Conservation (phyloP, 2,888 invertebrate species). For the Eucriotettix oculatus region DNA sequence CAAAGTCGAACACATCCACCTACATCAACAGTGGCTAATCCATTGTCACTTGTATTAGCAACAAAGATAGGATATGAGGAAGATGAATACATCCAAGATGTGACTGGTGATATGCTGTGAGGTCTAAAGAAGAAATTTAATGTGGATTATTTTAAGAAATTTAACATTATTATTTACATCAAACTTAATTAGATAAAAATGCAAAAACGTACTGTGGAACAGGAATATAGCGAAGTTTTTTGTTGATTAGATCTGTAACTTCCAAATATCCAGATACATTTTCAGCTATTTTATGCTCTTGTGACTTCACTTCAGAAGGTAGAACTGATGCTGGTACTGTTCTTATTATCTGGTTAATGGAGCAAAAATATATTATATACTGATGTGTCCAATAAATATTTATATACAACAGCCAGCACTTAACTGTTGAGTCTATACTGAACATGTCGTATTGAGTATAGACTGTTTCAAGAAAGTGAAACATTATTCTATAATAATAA, state of each 20-base stretch:
- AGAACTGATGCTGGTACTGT: slow-evolving; percentile 17
- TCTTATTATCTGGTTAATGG: slow-evolving; percentile 15
- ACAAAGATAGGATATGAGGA: slow-evolving; percentile 27
- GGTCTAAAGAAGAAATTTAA: slow-evolving; percentile 16
- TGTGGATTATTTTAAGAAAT: background rate
- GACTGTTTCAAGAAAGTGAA: too few species aligned
- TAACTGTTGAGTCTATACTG: too few species aligned
- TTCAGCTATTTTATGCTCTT: slow-evolving; percentile 3
- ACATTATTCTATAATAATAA: too few species aligned
- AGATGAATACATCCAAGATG: slow-evolving; percentile 28
- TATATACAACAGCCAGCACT: too few species aligned
- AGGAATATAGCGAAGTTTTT: slow-evolving; percentile 33
- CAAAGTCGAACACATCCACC: slow-evolving; percentile 35
- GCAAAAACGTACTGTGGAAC: slow-evolving; percentile 28
- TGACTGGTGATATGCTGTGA: slow-evolving; percentile 23
- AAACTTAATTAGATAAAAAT: background rate
- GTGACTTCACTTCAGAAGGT: slow-evolving; percentile 12
- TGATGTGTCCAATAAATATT: too few species aligned
- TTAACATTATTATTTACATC: background rate
- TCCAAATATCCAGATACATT: slow-evolving; percentile 28
- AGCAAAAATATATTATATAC: background rate
- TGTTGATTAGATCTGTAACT: slow-evolving; percentile 31
- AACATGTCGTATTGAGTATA: too few species aligned
- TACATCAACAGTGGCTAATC: slow-evolving; percentile 36
- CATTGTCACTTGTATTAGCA: slow-evolving; percentile 27